Percentiles rank a stretch among this genome's conserved stretches.
Evolutionary conservation across 1,140 invertebrate species (phyloP).

Genomic region (Eciton burchellii): DNA sequence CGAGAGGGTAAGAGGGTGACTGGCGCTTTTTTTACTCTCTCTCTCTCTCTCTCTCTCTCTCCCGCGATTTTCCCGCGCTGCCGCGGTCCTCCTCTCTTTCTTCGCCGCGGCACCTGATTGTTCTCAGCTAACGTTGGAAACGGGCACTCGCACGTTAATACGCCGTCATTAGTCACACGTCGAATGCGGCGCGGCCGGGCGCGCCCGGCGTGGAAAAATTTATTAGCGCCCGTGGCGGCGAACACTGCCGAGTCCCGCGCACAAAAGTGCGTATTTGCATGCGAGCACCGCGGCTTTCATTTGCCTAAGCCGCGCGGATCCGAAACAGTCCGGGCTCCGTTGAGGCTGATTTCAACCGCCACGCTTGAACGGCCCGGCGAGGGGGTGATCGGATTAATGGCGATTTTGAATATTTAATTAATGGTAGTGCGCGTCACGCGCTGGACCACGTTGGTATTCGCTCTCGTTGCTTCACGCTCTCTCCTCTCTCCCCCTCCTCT

Average conservation of each 20-base stretch:
- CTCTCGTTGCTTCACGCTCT: slow-evolving; percentile 47
- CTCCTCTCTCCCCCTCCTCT: too few species aligned
- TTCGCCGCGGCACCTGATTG: slow-evolving; percentile 65
- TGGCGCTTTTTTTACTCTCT: slow-evolving; percentile 23
- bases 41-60: too few species aligned
- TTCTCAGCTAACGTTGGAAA: slow-evolving; percentile 60
- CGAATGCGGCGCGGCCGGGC: slow-evolving; percentile 57
- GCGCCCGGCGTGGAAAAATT: slow-evolving; percentile 79
- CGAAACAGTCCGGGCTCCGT: slow-evolving; percentile 71
- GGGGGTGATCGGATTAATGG: slow-evolving; percentile 72
- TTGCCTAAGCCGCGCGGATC: slow-evolving; percentile 76
- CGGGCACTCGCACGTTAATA: slow-evolving; percentile 70
- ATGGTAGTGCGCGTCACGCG: slow-evolving; percentile 63
- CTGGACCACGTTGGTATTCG: slow-evolving; percentile 40
- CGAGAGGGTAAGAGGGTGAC: slow-evolving; percentile 36
- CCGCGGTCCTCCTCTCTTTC: slow-evolving; percentile 47
- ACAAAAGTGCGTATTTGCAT: slow-evolving; percentile 79
- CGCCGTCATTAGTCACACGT: slow-evolving; percentile 78
- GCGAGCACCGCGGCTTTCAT: slow-evolving; percentile 73
- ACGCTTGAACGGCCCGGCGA: slow-evolving; percentile 24
- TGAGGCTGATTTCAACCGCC: slow-evolving; percentile 73
- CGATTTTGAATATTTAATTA: slow-evolving; percentile 81
- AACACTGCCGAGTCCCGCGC: slow-evolving; percentile 59
- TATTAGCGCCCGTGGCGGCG: slow-evolving; percentile 72
- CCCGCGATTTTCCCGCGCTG: slow-evolving; percentile 38